phyloP scores from a whole-genome alignment of 2,797 vertebrate genomes.

The Menidia menidia region DNA sequence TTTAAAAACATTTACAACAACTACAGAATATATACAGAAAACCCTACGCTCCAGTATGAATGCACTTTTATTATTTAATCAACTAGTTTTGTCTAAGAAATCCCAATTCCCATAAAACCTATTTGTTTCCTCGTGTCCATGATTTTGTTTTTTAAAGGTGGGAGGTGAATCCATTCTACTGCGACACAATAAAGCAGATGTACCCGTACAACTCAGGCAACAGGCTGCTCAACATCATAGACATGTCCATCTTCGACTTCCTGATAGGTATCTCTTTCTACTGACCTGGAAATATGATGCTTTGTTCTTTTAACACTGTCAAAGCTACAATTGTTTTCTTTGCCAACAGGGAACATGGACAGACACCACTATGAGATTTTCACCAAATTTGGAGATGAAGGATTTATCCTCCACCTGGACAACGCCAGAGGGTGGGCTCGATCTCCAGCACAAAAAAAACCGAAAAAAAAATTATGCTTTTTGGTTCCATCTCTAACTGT shows the following conservation, averaged over 20 bases:
- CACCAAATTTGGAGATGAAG: conserved; percentile 94
- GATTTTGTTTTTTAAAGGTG: conserved; percentile 82
- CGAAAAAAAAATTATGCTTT: neutral
- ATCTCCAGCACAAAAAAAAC: neutral
- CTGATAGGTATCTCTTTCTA: conserved; percentile 83
- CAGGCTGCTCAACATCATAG: conserved; percentile 92
- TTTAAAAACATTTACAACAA: no score
- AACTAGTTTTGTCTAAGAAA: no score
- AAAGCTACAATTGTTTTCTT: neutral
- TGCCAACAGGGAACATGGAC: conserved; percentile 94
- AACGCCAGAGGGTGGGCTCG: conserved; percentile 92
- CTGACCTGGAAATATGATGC: no score
- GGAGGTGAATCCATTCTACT: conserved; percentile 94
- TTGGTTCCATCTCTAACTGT: neutral
- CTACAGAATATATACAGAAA: no score
- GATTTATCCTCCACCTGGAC: conserved; percentile 94
- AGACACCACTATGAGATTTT: conserved; percentile 97
- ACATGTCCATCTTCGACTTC: conserved; percentile 98
- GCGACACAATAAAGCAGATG: conserved; percentile 87
- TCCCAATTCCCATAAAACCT: no score
- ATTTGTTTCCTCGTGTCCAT: neutral
- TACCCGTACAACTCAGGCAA: conserved; percentile 90
- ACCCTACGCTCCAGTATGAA: no score
- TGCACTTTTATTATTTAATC: no score
- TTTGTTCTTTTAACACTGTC: no score